Evolutionary conservation across 64 coral and sea anemone genomes (phyloP), one percentile per base, ranked within the genome.

Genomic region (Platygyra sinensis): DNA sequence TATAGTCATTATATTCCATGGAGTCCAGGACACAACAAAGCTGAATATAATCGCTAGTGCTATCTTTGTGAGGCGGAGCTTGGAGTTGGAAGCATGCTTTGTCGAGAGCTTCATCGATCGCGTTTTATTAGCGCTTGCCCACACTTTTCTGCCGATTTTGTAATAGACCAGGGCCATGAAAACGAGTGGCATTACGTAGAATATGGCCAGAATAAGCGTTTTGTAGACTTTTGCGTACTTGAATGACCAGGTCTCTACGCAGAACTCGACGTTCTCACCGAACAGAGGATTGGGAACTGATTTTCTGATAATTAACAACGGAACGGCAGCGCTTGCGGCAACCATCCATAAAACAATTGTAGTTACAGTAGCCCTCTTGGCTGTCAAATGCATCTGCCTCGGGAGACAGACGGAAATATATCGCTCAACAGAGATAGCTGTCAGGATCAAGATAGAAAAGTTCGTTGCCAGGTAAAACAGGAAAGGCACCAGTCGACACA

Each of bases 11-110:
- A 72, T 77, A 17, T 91, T 83, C 15, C 30, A 25, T 16, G 95
- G 95, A 72, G 91, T 92, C 95, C 95, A 97, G 39, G 95, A 93
- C 7, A 97, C 71, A 0, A 86, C 88, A 46, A 97, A 97, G 65
- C 95, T 97, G 3, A 97, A 49, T 15, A 97, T 83, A 28, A 97
- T 97, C 19, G 67, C 88, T 30, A 97, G 60, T n/a, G 90, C 89
- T 18, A 97, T 97, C 27, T 91, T 97, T 2, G 95, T 97, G 30
- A 97, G 89, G 57, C 95, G 93, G 8, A 92, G 62, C 49, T 97
- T 97, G 29, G 95, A 91, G 20, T 88, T 79, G 4, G 78, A 63
- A 13, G 92, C 74, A 10, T 65, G 85, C 17, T 88, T 90, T 15
- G 51, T 89, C 0, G 60, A 79, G 12, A 60, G 82, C 10, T 89